phyloP scores from a whole-genome alignment of 2,113 vertebrate species.

The Scopus umbretta region DNA sequence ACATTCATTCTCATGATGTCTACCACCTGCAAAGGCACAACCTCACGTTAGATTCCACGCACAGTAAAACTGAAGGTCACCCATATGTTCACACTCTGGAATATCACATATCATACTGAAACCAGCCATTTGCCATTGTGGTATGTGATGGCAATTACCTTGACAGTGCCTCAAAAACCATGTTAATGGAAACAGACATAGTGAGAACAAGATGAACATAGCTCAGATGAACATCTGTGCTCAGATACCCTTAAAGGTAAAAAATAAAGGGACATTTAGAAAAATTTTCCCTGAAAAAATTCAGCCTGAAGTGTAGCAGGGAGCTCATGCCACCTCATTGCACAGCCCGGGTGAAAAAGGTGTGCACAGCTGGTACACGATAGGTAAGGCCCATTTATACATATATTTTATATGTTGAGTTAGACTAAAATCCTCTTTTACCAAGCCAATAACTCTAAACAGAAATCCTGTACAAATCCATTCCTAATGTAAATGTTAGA shows the following conservation, averaged over 20 bases:
- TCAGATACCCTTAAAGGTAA: background rate
- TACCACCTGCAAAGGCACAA: constrained; percentile 56
- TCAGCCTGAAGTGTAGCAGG: background rate
- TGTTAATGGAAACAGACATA: background rate
- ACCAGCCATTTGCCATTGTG: background rate
- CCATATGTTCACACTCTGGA: background rate
- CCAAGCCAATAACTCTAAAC: background rate
- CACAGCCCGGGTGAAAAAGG: background rate
- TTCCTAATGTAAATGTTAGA: background rate
- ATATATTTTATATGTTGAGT: background rate
- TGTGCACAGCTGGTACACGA: background rate
- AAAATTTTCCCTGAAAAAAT: background rate
- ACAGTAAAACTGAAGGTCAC: background rate
- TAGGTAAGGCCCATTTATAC: background rate
- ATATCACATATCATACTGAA: background rate
- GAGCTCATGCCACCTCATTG: background rate
- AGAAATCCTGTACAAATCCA: background rate
- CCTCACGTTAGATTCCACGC: background rate
- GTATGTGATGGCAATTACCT: background rate
- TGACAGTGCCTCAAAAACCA: background rate
- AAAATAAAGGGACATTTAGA: background rate
- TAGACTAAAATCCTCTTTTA: background rate
- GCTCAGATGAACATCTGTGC: too few species aligned
- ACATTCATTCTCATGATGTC: constrained; percentile 73
- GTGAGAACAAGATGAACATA: background rate